A percentile compares a stretch with the other conserved stretches of the same genome.
Conservation (phyloP, 2,797 vertebrate species). For the Squalus acanthias region DNA sequence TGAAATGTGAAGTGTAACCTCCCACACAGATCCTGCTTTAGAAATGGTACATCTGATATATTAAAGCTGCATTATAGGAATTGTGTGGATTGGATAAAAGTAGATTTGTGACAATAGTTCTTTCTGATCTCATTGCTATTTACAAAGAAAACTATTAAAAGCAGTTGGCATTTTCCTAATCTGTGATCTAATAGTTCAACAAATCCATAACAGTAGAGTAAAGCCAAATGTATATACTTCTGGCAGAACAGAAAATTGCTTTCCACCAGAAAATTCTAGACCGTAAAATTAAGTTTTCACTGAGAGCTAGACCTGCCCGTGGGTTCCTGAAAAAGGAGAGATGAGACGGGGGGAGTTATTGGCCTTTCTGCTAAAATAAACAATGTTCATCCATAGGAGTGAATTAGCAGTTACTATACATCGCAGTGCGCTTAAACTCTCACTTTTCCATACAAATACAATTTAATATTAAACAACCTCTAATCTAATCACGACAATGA, state of each 20-base stretch:
- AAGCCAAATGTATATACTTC: neutral
- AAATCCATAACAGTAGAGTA: neutral
- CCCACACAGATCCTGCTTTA: neutral
- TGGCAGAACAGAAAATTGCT: neutral
- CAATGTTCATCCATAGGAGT: neutral
- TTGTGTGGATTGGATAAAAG: neutral
- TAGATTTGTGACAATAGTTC: neutral
- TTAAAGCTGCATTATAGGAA: neutral
- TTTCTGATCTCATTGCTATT: neutral
- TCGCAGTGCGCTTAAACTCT: neutral
- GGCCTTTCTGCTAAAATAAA: neutral
- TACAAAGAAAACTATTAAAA: neutral
- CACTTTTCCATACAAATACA: neutral
- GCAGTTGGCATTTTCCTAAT: neutral
- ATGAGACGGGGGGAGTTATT: too few species aligned
- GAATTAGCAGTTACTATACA: neutral
- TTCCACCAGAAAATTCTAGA: neutral
- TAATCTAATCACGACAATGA: neutral
- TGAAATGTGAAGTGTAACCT: neutral
- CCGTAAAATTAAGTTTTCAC: neutral
- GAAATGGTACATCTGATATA: neutral
- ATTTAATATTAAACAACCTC: neutral
- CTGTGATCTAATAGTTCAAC: neutral
- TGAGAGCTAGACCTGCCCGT: neutral
- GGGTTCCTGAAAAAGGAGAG: neutral